Conservation (phyloP, 92 coral and sea anemone species). For the Bergia sp. region DNA sequence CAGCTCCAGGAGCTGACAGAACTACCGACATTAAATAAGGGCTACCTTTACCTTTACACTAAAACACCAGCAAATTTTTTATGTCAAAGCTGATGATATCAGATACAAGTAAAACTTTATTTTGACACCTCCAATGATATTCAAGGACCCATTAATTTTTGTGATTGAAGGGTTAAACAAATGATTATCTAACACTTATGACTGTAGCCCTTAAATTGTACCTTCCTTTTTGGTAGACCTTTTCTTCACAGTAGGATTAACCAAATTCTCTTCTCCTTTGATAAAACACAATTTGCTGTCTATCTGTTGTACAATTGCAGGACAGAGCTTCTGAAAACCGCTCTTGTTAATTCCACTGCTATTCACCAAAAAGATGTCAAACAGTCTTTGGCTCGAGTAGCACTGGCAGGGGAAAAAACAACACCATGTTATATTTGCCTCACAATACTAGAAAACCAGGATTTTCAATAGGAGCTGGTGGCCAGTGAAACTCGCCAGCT, state of each 20-base stretch:
- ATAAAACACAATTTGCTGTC: slow-evolving; percentile 71
- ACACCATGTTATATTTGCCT: background rate
- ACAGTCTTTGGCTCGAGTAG: slow-evolving; percentile 63
- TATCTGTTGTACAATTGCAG: slow-evolving; percentile 90
- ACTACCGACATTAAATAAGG: too few species aligned
- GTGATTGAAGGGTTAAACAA: too few species aligned
- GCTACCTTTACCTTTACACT: too few species aligned
- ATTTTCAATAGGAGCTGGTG: too few species aligned
- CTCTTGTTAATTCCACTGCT: slow-evolving; percentile 42
- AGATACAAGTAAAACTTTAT: too few species aligned
- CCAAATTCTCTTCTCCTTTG: slow-evolving; percentile 22
- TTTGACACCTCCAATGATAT: too few species aligned
- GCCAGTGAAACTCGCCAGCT: too few species aligned
- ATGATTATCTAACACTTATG: background rate
- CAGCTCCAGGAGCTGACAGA: too few species aligned
- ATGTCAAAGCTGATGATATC: too few species aligned
- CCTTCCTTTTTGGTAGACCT: slow-evolving; percentile 68
- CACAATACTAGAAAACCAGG: background rate
- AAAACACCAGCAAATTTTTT: too few species aligned
- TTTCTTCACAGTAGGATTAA: background rate
- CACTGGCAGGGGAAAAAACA: slow-evolving; percentile 54
- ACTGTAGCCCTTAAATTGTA: background rate
- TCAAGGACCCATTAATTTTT: too few species aligned
- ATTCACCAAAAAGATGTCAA: slow-evolving; percentile 62
- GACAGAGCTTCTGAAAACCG: slow-evolving; percentile 73